Evolutionary conservation across 1,140 invertebrate genomes (phyloP).

Genomic region (Acromyrmex echinatior): DNA sequence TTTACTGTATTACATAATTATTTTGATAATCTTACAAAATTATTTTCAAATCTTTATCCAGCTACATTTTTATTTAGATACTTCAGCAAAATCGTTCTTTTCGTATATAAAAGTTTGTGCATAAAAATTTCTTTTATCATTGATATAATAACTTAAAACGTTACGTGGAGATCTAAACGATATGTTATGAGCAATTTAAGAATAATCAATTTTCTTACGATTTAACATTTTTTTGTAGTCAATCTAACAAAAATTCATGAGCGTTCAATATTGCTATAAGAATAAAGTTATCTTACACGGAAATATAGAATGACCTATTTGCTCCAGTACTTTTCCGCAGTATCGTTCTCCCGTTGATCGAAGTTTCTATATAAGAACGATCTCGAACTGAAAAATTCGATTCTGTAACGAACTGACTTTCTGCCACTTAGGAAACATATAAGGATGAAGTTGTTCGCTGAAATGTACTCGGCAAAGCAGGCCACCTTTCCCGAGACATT

Average conservation of each 20-base stretch:
- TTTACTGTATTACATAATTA: too few relatives aligned
- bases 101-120: not conserved
- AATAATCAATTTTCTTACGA: conserved; percentile 37
- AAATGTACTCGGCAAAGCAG: conserved; percentile 39
- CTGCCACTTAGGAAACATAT: conserved; percentile 55
- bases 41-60: too few relatives aligned
- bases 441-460: conserved; percentile 51
- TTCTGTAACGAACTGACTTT: conserved; percentile 55
- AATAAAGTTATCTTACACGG: conserved; percentile 6
- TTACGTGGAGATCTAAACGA: not conserved
- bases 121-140: conserved; percentile 8
- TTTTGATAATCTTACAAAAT: too few relatives aligned
- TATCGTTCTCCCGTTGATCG: conserved; percentile 37
- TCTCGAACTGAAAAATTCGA: conserved; percentile 49
- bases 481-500: conserved; percentile 4
- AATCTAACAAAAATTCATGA: conserved; percentile 14
- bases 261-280: conserved; percentile 15
- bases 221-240: conserved; percentile 12
- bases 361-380: conserved; percentile 51
- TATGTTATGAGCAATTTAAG: not conserved
- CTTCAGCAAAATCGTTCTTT: too few relatives aligned
- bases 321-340: not conserved
- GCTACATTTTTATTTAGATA: too few relatives aligned
- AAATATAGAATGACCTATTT: conserved; percentile 51
- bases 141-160: not conserved